Evolutionary conservation across 2,797 vertebrate species (phyloP), one percentile per base, ranked within the genome.

Genomic region (Monodelphis domestica): DNA sequence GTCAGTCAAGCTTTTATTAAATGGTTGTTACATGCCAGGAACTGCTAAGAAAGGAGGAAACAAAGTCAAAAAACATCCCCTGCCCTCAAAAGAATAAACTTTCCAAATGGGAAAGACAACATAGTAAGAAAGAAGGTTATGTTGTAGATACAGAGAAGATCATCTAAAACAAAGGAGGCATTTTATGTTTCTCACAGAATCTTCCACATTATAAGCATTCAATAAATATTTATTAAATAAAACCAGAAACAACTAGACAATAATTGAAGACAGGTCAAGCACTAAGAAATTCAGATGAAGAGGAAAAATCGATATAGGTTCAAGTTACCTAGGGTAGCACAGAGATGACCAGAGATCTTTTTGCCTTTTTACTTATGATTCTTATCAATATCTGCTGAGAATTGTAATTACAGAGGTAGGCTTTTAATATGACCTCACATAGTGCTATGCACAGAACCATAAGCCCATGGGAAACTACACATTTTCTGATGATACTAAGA

Each of bases 401-500:
- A 55, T 10, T 93, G 17, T 14, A 91, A 93, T 89, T 59, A 97
- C 1, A 78, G 54, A 89, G 29, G 88, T 33, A 88, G 15, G 91
- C 7, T 70, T 33, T 53, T 90, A 70, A 90, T 88, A 92, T 30
- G 92, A 12, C n/a, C 50, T 89, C 52, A 38, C 12, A 55, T 90
- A 89, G 56, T 33, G 90, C 91, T 50, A 88, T 59, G 38, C 3
- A 88, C 87, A 54, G 38, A 94, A 9, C n/a, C n/a, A 84, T 50
- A 12, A 50, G 70, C 45, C 38, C 53, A 54, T 70, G 33, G 29
- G 54, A 54, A 91, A 4, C 56, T 89, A 38, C 55, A 88, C 33
- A 11, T 88, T 94, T 90, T 84, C 53, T 38, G 30, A 92, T 52
- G 54, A 93, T 45, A 93, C 94, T 88, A 94, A 53, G 52, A 24